Evolutionary conservation across 2,888 invertebrate genomes (phyloP).

Genomic region (Brenthis ino): DNA sequence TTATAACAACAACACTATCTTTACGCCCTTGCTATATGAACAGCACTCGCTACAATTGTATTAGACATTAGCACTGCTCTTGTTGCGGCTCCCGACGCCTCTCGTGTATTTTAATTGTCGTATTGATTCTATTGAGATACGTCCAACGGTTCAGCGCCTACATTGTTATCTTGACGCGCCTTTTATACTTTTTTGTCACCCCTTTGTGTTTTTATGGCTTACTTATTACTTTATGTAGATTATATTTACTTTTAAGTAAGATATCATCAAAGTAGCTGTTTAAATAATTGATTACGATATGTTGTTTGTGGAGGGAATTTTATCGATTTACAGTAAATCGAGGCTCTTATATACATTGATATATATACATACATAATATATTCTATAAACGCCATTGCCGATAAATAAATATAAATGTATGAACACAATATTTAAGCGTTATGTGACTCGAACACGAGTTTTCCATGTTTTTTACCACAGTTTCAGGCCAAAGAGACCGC

Average conservation of each 20-base stretch:
- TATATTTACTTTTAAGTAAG: conserved; percentile 21
- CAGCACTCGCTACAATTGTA: conserved; percentile 66
- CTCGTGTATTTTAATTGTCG: conserved; percentile 40
- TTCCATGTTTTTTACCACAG: too few relatives aligned
- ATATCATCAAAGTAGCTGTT: conserved; percentile 4
- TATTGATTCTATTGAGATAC: conserved; percentile 40
- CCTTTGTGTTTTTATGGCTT: conserved; percentile 10
- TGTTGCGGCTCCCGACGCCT: conserved; percentile 44
- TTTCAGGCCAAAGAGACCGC: too few relatives aligned
- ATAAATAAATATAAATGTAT: too few relatives aligned
- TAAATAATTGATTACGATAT: too few relatives aligned
- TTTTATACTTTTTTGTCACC: conserved; percentile 27
- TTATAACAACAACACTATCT: conserved; percentile 36
- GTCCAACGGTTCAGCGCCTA: conserved; percentile 18
- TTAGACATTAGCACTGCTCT: conserved; percentile 66
- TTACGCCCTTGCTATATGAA: conserved; percentile 57
- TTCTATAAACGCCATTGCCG: too few relatives aligned
- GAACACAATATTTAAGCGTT: too few relatives aligned
- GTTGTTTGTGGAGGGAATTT: too few relatives aligned
- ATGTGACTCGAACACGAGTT: too few relatives aligned
- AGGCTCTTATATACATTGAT: too few relatives aligned
- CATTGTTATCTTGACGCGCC: conserved; percentile 12
- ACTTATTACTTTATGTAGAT: background rate
- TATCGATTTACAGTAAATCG: too few relatives aligned
- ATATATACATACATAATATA: too few relatives aligned